Evolutionary conservation across 2,113 vertebrate genomes (phyloP), one percentile per base, ranked within the genome.

Genomic region (Percopsis transmontana): DNA sequence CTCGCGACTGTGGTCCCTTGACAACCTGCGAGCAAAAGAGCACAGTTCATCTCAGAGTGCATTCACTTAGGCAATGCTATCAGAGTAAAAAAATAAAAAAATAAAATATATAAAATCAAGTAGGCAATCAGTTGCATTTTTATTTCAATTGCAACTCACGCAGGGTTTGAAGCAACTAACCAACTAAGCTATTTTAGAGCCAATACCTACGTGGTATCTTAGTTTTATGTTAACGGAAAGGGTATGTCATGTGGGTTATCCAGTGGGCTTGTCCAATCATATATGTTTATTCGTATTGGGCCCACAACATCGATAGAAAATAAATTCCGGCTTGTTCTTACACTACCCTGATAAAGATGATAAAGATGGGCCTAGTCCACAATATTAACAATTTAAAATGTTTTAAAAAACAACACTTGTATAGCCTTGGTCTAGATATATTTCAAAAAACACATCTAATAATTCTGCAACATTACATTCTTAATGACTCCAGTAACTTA

Each of bases 1-100:
- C 74, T 66, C 27, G 8, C 27, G 50, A 76, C 78, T 27, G 23
- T 85, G 79, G 84, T 85, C 86, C 83, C 85, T 67, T 41, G 19
- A 14, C 47, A 72, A 72, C 63, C 85, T 88, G 82, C 51, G 62
- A 74, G 24, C 55, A 57, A 59, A 7, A 74, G 33, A 5, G 51
- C 16, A 80, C 7, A 76, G 39, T 53, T 72, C 23, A 68, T 19
- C 67, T 70, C 10, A 66, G 20, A 2, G 7, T 18, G 24, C 55
- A 47, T 56, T 67, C 65, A 16, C 24, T 66, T 15, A 40, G 47
- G 63, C 72, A 15, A 21, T 33, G 3, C 27, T 33, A 33, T 33
- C 5, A 33, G 5, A 33, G n/a, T 33, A 33, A 33, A 33, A 33
- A 33, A 33, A 33, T 2, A 33, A 33, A 7, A 33, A 33, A 33